Evolutionary conservation across 35 echinoderm and acorn worm genomes (phyloP).

Genomic region (Diadema setosum): DNA sequence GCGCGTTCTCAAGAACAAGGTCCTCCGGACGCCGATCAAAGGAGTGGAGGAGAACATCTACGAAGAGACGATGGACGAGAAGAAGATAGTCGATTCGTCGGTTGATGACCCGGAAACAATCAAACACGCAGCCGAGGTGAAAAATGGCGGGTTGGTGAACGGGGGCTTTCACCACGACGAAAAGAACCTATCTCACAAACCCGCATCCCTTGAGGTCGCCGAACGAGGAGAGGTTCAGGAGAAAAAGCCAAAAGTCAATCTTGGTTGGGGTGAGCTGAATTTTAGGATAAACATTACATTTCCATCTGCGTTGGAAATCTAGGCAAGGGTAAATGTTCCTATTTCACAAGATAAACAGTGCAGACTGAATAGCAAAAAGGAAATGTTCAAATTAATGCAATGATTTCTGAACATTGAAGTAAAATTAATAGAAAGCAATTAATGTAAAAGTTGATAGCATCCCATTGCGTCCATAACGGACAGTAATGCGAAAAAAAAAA

Average conservation of each 20-base stretch:
- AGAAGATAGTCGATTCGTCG: not conserved
- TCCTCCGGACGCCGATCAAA: not conserved
- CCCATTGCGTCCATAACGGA: no score
- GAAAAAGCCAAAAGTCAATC: not conserved
- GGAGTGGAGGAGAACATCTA: not conserved
- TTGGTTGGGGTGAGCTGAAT: not conserved
- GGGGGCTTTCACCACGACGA: not conserved
- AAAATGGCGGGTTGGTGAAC: not conserved
- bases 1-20: not conserved
- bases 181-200: not conserved
- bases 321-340: not conserved
- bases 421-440: no score
- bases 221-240: not conserved
- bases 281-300: no score
- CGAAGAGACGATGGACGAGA: not conserved
- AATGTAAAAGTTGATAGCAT: no score
- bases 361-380: not conserved
- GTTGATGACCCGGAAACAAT: not conserved
- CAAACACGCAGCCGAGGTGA: not conserved
- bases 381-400: not conserved
- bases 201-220: not conserved
- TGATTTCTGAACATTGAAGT: no score
- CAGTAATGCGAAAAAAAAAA: no score
- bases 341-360: not conserved
- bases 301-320: no score